Base-by-base conservation (phyloP, 2,888 invertebrate species). In the Petrolisthes cinctipes region DNA sequence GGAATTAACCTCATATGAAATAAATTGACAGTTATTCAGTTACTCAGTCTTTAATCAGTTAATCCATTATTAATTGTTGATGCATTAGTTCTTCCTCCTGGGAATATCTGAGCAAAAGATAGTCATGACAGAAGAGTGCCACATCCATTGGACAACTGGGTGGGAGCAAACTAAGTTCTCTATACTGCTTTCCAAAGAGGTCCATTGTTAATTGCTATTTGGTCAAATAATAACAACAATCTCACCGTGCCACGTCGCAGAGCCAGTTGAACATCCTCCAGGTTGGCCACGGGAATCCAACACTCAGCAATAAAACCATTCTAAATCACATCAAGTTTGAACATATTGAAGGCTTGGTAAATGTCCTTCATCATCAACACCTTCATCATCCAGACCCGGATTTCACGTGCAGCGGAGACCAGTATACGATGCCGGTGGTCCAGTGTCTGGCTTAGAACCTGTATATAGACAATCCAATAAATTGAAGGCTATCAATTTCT, bases 271-370 rank as follows among this genome's bases (percentile, higher is more conserved):
- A 99, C 98, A 17, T 97, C 96, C 93, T 98, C 97, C 92, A 97
- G 93, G 92, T 98, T 97, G 85, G 96, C 93, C 4, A 96, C 95
- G 7, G 97, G 99, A 92, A 97, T 97, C 99, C 97, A 99, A 93
- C 99, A 98, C 94, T 99, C 99, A 14, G 99, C 99, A 92, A 99
- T 99, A 92, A 99, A 94, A 93, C 99, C 99, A 93, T 99, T 99
- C 94, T 99, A 98, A 0, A 99, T 99, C n/a, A 99, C 99, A 93
- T 99, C 99, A 94, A 99, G 94, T 93, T 99, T 99, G 95, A 99
- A 99, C 92, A 99, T 94, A 94, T 99, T 99, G 92, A 99, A 94
- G 0, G 98, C 99, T 93, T 98, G 98, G 94, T 99, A 99, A 93
- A 99, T 99, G 53, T 99, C 99, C 94, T 95, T 94, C 91, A 94